These are phyloP conservation scores for Hydra vulgaris DNA, from an alignment of 30 jellyfish, hydroid and myxozoan genomes.

Conservation along the genomic window DNA sequence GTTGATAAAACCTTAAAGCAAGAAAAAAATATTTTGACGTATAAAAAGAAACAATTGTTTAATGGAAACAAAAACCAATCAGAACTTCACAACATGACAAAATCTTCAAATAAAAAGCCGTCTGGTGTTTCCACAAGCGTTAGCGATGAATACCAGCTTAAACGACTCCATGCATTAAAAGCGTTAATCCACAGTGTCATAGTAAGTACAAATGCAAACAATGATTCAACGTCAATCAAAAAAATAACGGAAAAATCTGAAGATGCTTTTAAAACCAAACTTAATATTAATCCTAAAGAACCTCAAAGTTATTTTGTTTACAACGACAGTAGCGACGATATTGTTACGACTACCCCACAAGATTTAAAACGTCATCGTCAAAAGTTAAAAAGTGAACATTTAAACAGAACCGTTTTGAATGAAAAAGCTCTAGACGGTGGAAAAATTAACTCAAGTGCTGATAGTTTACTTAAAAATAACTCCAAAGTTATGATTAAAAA, in stretches of 20 bases:
- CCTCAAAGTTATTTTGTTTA: background rate
- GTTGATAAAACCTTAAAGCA: too few relatives aligned
- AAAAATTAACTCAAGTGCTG: background rate
- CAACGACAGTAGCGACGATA: background rate
- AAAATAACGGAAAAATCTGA: background rate
- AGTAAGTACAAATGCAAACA: background rate
- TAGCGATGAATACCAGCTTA: background rate
- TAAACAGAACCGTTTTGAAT: too few relatives aligned
- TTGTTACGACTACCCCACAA: background rate
- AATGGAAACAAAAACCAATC: too few relatives aligned
- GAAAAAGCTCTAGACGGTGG: background rate
- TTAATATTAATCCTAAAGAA: background rate
- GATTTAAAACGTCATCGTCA: background rate
- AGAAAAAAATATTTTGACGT: too few relatives aligned
- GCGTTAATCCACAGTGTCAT: background rate
- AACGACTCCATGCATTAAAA: background rate
- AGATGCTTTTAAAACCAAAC: background rate
- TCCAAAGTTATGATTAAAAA: background rate
- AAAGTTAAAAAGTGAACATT: background rate
- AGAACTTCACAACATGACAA: too few relatives aligned
- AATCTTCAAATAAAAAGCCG: background rate
- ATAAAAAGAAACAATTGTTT: too few relatives aligned
- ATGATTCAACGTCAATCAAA: background rate
- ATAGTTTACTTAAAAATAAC: too few relatives aligned
- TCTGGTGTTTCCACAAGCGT: too few relatives aligned